Evolutionary conservation across 1,140 invertebrate species (phyloP), one percentile per base, ranked within the genome.

Genomic region (Drosophila kohkoa): DNA sequence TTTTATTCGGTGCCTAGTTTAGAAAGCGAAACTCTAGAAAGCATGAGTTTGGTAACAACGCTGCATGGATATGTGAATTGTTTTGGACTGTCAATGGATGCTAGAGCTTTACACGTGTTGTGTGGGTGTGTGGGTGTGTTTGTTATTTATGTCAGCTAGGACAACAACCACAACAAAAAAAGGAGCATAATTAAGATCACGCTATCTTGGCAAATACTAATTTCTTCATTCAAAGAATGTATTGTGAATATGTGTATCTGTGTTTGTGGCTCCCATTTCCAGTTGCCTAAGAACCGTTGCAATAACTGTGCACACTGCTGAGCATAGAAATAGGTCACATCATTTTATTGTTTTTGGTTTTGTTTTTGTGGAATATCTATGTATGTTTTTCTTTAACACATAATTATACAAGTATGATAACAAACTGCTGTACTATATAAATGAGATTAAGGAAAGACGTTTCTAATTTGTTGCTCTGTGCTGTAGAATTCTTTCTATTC

Each of bases 261-360:
- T 58, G 16, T 20, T n/a, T 64, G 43, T 52, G 66, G 13, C 52
- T 75, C 49, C 43, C 51, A 70, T 70, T 75, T 75, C 32, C 52
- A 69, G 45, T 58, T 75, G 58, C 5, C 67, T 63, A 75, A 75
- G 66, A 52, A 75, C 66, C 72, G 72, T 70, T 75, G 15, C 49
- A 75, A 75, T 75, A 75, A 70, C 72, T 75, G 72, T 64, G 51
- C 20, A 75, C 67, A 63, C 7, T 35, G 16, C 32, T 13, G 51
- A 52, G 1, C 32, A 51, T 38, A 11, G 0, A 35, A 69, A 75
- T 69, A 69, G 41, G 11, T 8, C 25, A 20, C 20, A 32, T 20
- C 0, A 20, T 20, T 20, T 32, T 32, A 7, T 32, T 32, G 0
- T 7, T 25, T 25, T 25, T 25, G 3, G 3, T 25, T 25, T 7